A percentile compares a stretch with the other conserved stretches of the same genome.
Evolutionary conservation across 2,888 invertebrate species (phyloP).

Genomic region (Pyrochroa serraticornis): DNA sequence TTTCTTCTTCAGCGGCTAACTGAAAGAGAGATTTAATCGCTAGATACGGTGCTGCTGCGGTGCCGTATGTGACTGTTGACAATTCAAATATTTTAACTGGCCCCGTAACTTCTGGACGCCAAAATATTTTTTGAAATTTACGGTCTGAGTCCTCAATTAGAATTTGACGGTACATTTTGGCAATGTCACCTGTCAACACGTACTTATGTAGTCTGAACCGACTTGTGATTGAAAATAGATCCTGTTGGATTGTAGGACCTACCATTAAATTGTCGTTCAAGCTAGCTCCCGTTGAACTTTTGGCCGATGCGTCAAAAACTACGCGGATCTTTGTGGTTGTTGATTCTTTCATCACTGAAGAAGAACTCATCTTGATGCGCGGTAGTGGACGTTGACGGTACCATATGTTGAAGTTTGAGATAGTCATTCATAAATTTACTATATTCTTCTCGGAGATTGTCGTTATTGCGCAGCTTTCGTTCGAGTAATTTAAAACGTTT

Average conservation of each 20-base stretch:
- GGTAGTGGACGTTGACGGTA: conserved; percentile 20
- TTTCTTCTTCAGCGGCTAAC: conserved; percentile 27
- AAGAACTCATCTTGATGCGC: too few species aligned
- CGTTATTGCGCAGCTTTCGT: conserved; percentile 4
- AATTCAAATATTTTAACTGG: conserved; percentile 26
- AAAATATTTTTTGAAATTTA: conserved; percentile 29
- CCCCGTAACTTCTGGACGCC: conserved; percentile 10
- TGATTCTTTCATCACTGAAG: too few species aligned
- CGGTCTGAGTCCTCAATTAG: conserved; percentile 27
- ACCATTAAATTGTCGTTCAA: conserved; percentile 33
- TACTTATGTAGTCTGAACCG: conserved; percentile 33
- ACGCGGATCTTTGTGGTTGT: conserved; percentile 40
- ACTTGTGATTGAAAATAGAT: conserved; percentile 34
- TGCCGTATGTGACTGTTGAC: conserved; percentile 36
- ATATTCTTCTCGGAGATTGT: conserved; percentile 5
- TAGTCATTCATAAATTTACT: conserved; percentile 32
- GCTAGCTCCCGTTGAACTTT: conserved; percentile 26
- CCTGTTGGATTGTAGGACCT: conserved; percentile 35
- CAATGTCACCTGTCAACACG: conserved; percentile 36
- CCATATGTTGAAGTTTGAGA: conserved; percentile 24
- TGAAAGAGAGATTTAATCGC: conserved; percentile 14
- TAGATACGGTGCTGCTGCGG: conserved; percentile 29
- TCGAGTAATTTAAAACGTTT: conserved; percentile 10
- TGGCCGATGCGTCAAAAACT: conserved; percentile 38
- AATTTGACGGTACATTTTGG: conserved; percentile 39